phyloP scores from a whole-genome alignment of 2,113 vertebrate species.

The Rissa tridactyla region DNA sequence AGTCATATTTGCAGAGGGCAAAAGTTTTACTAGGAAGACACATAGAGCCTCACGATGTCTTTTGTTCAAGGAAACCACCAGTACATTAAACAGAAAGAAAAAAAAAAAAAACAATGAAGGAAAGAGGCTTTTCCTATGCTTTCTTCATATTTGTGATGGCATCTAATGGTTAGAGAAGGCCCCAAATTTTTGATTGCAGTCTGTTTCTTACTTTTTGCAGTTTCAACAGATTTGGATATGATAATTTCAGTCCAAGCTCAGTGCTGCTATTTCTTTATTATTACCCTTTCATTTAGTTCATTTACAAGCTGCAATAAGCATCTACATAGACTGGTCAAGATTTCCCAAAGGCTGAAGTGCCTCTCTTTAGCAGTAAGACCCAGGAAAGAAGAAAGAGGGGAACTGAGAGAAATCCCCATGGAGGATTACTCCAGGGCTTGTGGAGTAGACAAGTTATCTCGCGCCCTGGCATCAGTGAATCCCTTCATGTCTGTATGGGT shows the following conservation, averaged over 20 bases:
- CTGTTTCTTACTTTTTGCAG: not conserved
- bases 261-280: not conserved
- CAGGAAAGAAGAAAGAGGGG: not conserved
- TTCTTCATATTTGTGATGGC: not conserved
- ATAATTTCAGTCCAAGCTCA: not conserved
- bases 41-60: rapidly evolving
- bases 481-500: not conserved
- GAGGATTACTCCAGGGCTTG: not conserved
- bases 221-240: not conserved
- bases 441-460: not conserved
- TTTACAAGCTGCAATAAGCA: not conserved
- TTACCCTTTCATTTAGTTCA: not conserved
- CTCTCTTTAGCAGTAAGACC: not conserved
- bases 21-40: not conserved
- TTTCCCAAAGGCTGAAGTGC: not conserved
- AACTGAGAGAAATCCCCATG: not conserved
- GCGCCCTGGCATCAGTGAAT: not conserved
- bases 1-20: not conserved
- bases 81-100: not conserved
- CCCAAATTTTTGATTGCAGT: not conserved
- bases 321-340: not conserved
- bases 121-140: not conserved
- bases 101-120: not conserved
- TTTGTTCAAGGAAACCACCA: not conserved
- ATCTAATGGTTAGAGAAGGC: not conserved